These are phyloP conservation scores for Martes flavigula DNA, from an alignment of 2,797 vertebrate genomes.

Conservation along the genomic window DNA sequence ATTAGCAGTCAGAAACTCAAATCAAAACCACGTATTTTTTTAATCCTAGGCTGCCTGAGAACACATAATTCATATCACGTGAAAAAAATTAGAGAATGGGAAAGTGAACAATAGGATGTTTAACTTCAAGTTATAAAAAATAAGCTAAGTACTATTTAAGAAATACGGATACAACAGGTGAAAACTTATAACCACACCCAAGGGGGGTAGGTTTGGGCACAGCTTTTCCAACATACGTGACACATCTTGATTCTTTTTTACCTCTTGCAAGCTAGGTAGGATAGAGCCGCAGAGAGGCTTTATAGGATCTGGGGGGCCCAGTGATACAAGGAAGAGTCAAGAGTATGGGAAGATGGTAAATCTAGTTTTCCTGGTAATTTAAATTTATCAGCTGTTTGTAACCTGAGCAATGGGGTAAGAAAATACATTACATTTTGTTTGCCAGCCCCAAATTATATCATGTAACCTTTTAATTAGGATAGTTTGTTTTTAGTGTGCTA, in stretches of 20 bases:
- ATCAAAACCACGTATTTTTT: background rate
- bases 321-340: background rate
- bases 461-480: background rate
- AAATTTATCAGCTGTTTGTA: background rate
- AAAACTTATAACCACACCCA: background rate
- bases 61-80: background rate
- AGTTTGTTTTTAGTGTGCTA: background rate
- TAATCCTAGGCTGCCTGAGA: background rate
- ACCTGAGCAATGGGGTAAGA: background rate
- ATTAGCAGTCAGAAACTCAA: too few species aligned
- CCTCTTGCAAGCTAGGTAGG: background rate
- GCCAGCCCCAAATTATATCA: background rate
- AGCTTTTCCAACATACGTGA: background rate
- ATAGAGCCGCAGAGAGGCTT: background rate
- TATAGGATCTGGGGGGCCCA: background rate
- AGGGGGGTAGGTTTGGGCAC: background rate
- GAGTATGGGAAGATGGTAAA: background rate
- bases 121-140: background rate
- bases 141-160: background rate
- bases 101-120: background rate
- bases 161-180: background rate
- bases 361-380: background rate
- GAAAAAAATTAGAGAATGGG: background rate
- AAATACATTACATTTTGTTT: background rate
- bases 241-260: background rate